A percentile compares a stretch with the other conserved stretches of the same genome.
Conservation (phyloP, 2,797 vertebrate species). For the Eremophila alpestris region DNA sequence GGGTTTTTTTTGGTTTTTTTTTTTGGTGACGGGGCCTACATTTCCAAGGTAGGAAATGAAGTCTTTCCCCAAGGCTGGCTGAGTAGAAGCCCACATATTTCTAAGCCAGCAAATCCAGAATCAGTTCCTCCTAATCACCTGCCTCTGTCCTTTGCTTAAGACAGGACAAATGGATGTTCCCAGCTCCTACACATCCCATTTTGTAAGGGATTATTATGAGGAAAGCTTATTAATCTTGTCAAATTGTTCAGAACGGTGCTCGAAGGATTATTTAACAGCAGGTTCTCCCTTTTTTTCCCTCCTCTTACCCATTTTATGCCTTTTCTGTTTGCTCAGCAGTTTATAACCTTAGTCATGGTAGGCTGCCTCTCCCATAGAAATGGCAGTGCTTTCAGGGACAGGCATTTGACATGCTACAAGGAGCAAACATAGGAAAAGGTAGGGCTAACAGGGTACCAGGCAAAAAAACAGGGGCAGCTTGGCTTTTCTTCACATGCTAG, state of each 20-base stretch:
- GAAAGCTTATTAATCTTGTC: slow-evolving; percentile 47
- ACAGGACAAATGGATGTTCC: background rate
- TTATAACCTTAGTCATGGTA: slow-evolving; percentile 29
- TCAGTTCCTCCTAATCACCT: background rate
- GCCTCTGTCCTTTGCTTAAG: background rate
- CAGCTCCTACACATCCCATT: background rate
- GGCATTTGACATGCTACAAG: background rate
- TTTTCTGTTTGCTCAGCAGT: slow-evolving; percentile 38
- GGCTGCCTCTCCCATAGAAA: background rate
- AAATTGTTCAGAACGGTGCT: background rate
- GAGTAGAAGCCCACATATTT: background rate
- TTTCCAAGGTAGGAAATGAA: background rate
- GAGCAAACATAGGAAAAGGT: background rate
- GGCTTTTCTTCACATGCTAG: background rate
- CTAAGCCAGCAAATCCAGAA: background rate
- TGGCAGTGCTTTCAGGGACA: background rate
- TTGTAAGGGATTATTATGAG: slow-evolving; percentile 5
- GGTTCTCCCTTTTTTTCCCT: rapidly evolving
- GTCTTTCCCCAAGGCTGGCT: background rate
- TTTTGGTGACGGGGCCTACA: background rate
- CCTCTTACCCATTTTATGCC: background rate
- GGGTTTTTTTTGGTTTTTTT: no score
- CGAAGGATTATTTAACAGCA: slow-evolving; percentile 31
- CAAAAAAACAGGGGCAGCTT: background rate
- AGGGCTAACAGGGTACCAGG: background rate